Evolutionary conservation across 2,888 invertebrate species (phyloP), one percentile per base, ranked within the genome.

Genomic region (Tachina fera): DNA sequence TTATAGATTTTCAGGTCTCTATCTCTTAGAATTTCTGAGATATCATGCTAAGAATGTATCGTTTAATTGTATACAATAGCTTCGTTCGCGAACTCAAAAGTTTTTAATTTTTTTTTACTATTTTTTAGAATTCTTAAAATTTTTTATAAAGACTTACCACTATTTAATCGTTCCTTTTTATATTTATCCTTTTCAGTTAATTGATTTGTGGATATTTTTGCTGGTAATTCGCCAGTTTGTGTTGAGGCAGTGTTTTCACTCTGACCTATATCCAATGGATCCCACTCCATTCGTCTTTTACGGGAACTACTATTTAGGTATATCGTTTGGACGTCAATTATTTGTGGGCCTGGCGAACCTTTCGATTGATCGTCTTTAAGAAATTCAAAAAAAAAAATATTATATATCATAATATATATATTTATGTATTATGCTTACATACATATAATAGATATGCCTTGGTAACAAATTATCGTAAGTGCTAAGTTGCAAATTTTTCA

Each of bases 261-360:
- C 89, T 91, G 91, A 89, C 89, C 91, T 67, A 92, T 91, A 88
- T 92, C 92, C 86, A 93, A 90, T 71, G 92, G 90, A 88, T 92
- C 92, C 93, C 93, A 93, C 91, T 93, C 93, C 92, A 93, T 93
- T 91, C 92, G 93, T 90, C 93, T 92, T 89, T 93, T 93, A 88
- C 93, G 93, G 87, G 91, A 90, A 79, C 90, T 89, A 87, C 90
- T 90, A 83, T 80, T 80, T 31, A 74, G 41, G 87, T 91, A 92
- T 88, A 92, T 91, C 47, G 92, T 92, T 87, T 92, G 91, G 49
- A 92, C 92, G 90, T 92, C 92, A 78, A 92, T 91, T 58, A 92
- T 92, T 78, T 91, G 91, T 22, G 92, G 92, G 87, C 92, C 92
- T 78, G 91, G 90, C 65, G 91, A 90, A 70, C 89, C 91, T 88